phyloP scores from a whole-genome alignment of 2,888 invertebrate species.

The Cataglyphis albicans region DNA sequence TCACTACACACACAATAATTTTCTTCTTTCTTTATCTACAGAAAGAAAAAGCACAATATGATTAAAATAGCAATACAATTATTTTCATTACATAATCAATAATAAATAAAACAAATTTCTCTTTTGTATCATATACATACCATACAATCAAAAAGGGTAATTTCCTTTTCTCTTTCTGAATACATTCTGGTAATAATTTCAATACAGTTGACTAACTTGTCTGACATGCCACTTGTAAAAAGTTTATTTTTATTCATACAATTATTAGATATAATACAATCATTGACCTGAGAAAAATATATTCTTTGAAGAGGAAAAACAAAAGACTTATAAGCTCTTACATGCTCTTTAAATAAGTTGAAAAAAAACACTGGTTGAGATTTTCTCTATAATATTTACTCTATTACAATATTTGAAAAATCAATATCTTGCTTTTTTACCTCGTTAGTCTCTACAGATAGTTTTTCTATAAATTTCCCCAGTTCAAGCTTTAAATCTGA shows the following conservation, averaged over 20 bases:
- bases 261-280: conserved; percentile 65
- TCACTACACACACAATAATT: conserved; percentile 18
- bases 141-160: conserved; percentile 62
- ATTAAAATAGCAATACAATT: neutral
- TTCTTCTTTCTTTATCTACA: conserved; percentile 37
- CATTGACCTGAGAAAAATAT: conserved; percentile 61
- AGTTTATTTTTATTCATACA: conserved; percentile 40
- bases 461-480: conserved; percentile 73
- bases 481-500: conserved; percentile 75
- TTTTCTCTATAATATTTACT: neutral
- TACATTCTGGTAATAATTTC: conserved; percentile 64
- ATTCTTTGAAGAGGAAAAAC: neutral
- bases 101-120: neutral
- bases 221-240: conserved; percentile 43
- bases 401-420: conserved; percentile 19
- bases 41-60: conserved; percentile 1
- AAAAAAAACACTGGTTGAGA: neutral
- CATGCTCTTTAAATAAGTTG: neutral
- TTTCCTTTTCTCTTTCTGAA: conserved; percentile 66
- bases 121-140: conserved; percentile 59
- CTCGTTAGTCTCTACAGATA: conserved; percentile 61
- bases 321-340: neutral
- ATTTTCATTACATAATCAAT: conserved; percentile 1
- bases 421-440: conserved; percentile 69
- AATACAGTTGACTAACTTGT: conserved; percentile 59